A percentile compares a stretch with the other conserved stretches of the same genome.
These are phyloP conservation scores for Nothocercus nigrocapillus DNA, from an alignment of 2,113 vertebrate genomes.

Conservation along the genomic window DNA sequence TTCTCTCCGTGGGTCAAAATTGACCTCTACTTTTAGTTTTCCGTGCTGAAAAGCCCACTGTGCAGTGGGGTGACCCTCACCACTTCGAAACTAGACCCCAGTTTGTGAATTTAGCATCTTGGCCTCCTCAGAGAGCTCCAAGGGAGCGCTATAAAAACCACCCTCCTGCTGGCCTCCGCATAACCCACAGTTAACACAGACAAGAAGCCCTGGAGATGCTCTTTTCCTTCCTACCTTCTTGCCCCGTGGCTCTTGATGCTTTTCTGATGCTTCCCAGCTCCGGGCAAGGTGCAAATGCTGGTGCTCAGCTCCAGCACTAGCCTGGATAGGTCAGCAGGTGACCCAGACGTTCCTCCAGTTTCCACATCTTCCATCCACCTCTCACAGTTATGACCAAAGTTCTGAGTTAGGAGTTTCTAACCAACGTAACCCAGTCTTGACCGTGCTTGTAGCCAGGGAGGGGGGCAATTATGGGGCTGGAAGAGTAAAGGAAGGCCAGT, in stretches of 20 bases:
- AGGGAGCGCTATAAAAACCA: rapidly evolving
- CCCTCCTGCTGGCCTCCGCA: neutral
- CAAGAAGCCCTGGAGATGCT: rapidly evolving
- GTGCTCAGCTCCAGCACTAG: neutral
- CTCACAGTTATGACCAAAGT: too few species aligned
- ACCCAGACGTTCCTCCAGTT: neutral
- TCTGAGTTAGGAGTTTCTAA: neutral
- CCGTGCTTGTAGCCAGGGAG: neutral
- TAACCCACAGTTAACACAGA: neutral
- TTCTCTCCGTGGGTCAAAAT: neutral
- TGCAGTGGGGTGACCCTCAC: neutral
- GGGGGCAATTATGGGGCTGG: neutral
- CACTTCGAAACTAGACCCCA: neutral
- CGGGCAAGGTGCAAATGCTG: neutral
- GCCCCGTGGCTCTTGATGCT: neutral
- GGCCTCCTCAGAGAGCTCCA: neutral
- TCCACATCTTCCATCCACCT: neutral
- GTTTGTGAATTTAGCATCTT: neutral
- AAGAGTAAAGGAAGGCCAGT: neutral
- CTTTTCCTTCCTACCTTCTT: neutral
- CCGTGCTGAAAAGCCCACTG: neutral
- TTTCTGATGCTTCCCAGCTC: neutral
- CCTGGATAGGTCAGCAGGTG: neutral
- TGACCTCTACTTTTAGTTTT: neutral
- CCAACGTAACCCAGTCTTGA: rapidly evolving